A percentile compares a stretch with the other conserved stretches of the same genome.
These are phyloP conservation scores for Antidorcas marsupialis DNA, from an alignment of 2,113 vertebrate species.

Conservation along the genomic window DNA sequence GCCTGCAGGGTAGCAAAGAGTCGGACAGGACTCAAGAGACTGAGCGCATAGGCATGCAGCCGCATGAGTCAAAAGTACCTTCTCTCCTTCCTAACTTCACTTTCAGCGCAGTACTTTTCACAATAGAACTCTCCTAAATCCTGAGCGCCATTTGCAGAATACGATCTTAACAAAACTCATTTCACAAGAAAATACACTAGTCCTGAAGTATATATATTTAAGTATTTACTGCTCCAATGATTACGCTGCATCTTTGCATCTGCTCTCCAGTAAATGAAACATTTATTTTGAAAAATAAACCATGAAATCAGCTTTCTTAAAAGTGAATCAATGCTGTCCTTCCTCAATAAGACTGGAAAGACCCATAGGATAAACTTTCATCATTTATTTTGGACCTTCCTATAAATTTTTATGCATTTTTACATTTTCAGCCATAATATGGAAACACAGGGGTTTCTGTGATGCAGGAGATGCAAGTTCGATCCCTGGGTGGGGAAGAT, in stretches of 20 bases:
- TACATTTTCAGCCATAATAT: not conserved
- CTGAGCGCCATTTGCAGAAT: not conserved
- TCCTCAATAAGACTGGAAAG: not conserved
- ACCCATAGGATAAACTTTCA: not conserved
- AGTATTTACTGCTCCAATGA: not conserved
- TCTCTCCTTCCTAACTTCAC: not conserved
- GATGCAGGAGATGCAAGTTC: not conserved
- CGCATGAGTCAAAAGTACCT: not conserved
- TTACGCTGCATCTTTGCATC: not conserved
- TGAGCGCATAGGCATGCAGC: not conserved
- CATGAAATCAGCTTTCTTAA: not conserved
- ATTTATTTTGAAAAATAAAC: slow-evolving; percentile 34
- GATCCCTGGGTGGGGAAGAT: not conserved
- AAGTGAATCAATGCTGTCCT: not conserved
- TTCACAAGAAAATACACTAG: slow-evolving; percentile 6
- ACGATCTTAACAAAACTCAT: not conserved
- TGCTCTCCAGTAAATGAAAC: not conserved
- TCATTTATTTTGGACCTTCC: not conserved
- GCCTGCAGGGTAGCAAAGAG: not conserved
- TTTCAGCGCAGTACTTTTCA: not conserved
- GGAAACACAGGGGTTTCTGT: not conserved
- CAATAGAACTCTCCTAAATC: not conserved
- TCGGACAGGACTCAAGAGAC: not conserved
- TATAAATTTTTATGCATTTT: not conserved
- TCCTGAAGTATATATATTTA: not conserved